Base-by-base conservation (phyloP, 2,113 vertebrate species). In the Percopsis transmontana region DNA sequence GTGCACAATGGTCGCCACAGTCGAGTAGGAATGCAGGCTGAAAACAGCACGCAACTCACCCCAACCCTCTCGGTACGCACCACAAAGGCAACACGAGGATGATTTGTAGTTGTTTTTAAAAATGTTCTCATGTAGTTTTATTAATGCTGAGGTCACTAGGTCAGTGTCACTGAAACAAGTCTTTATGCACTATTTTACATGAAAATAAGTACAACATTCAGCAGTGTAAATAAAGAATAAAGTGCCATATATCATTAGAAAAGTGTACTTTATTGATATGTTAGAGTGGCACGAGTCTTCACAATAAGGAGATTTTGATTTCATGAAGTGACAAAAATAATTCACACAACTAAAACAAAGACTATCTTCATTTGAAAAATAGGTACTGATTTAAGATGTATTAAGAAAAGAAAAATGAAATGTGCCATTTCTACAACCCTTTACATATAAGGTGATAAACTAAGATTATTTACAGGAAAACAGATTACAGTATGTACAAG, bases 261-360 rank as follows among this genome's bases (percentile, higher is more conserved):
- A 90, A 85, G 69, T 85, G 79, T 79, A 80, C 81, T 90, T 91
- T 90, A 91, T 91, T 91, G 80, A 80, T 74, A 80, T 14, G 63
- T 88, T 86, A 84, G 72, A 87, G 78, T 89, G 87, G 81, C 75
- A 85, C 80, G 39, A 86, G 55, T 80, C 62, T 83, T 70, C 73
- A 82, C 83, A 87, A 53, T 23, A 16, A 82, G 47, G 5, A 78
- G 62, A 72, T 82, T 27, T 73, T 33, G 68, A 74, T 83, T 85
- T 81, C 21, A 67, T 71, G 70, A 76, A 18, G 38, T 62, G 68
- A 53, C 62, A 75, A 76, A 70, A 38, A 66, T 65, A 83, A 64
- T 74, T 73, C 67, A 71, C 79, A 62, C 56, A 77, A 72, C 79
- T 76, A 87, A 80, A 81, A 65, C 42, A 71, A 74, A 72, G 19